These are phyloP conservation scores for Hyposoter didymator DNA, from an alignment of 2,888 invertebrate species.

Conservation along the genomic window DNA sequence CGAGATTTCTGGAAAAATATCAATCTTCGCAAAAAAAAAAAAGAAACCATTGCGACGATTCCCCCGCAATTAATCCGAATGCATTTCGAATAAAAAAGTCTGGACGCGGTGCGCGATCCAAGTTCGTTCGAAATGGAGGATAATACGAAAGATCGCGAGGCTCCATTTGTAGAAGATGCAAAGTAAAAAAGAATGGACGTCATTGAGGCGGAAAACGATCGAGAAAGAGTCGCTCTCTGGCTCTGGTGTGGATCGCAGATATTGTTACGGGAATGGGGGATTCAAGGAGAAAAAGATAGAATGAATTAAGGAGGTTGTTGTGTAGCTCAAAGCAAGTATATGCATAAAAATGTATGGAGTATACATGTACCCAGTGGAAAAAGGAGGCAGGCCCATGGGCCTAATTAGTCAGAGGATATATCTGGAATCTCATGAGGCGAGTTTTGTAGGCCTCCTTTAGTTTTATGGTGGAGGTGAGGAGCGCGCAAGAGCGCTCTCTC, in stretches of 20 bases:
- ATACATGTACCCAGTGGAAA: conserved; percentile 19
- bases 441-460: conserved; percentile 83
- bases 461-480: conserved; percentile 79
- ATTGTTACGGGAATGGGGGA: conserved; percentile 58
- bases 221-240: neutral
- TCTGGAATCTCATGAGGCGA: conserved; percentile 83
- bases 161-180: neutral
- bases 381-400: conserved; percentile 76
- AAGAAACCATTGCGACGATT: neutral
- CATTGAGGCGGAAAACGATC: conserved; percentile 38
- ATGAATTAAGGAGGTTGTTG: conserved; percentile 58
- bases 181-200: conserved; percentile 30
- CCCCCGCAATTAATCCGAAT: neutral
- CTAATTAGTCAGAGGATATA: conserved; percentile 84
- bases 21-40: neutral
- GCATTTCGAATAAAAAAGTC: neutral
- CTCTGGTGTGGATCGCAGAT: conserved; percentile 20
- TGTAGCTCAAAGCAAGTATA: conserved; percentile 62
- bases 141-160: conserved; percentile 3
- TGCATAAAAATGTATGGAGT: conserved; percentile 17
- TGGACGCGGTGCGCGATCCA: neutral
- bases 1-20: neutral
- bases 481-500: conserved; percentile 66
- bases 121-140: neutral
- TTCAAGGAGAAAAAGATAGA: conserved; percentile 34